Evolutionary conservation across 2,888 invertebrate genomes (phyloP), one percentile per base, ranked within the genome.

Genomic region (Andrena marginata): DNA sequence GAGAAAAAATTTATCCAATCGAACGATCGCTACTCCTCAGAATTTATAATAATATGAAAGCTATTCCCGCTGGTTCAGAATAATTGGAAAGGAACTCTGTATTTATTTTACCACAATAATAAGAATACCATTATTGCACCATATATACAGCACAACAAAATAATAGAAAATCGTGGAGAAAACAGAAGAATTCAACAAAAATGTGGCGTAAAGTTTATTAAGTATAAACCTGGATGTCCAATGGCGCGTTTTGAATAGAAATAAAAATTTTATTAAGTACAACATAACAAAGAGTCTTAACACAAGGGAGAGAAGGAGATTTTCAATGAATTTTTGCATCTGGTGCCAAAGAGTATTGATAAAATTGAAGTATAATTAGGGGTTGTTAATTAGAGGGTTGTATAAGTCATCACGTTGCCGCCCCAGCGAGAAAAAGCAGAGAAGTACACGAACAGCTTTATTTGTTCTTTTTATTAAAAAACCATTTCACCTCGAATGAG

Each of bases 31-130:
- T 60, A 72, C 71, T 35, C 72, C 73, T 79, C 73, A 65, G 49
- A 80, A 77, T 74, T 85, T 69, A 72, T 85, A 85, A 77, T 80
- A 76, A 71, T 23, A 42, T 56, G 54, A 49, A 78, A 77, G 70
- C 33, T 69, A 49, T 80, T 59, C 42, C 60, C 60, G 13, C n/a
- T 56, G 59, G 42, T 3, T 56, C 71, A 77, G 82, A 82, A 84
- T 85, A 86, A 86, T 86, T 80, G 72, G 74, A 80, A 80, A 78
- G 70, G 71, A 75, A 42, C 78, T 77, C 31, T 49, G 75, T 76
- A 72, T 80, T 86, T 84, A 60, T 86, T 82, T 80, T 74, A 62
- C 48, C 69, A 70, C 10, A 59, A 60, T 73, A 81, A 78, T 84
- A 80, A 80, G 42, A 42, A 13, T 65, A 76, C 63, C 7, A 65